Evolutionary conservation across 1,140 invertebrate species (phyloP), one percentile per base, ranked within the genome.

Genomic region (Zaprionus gabonicus): DNA sequence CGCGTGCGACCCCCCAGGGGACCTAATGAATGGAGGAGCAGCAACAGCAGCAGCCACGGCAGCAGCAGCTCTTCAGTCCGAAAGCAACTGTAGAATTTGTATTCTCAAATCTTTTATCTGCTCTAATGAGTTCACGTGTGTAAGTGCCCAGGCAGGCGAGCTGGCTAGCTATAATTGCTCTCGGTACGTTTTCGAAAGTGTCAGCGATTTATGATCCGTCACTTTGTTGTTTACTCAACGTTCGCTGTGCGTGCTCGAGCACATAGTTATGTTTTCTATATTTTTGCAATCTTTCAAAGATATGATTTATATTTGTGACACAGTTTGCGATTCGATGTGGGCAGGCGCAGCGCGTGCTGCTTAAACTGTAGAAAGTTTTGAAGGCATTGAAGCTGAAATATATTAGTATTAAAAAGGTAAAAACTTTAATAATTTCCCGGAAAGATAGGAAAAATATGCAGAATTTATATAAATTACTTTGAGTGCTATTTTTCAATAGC

Each of bases 1-100:
- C 76, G 81, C 82, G 83, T 82, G 82, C 79, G 66, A 57, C 58
- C 76, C 71, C 75, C 79, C 79, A 70, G 70, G 81, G 74, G 71
- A 49, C 36, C 78, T 84, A 84, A 84, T 84, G 82, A 84, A 78
- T 84, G 74, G 57, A 58, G 71, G 36, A 66, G 63, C 38, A 78
- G 78, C 63, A 36, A 15, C 23, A 49, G 71, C 23, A 49, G 71
- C 64, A 46, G 17, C n/a, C 38, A 55, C 4, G 5, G 1, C 10
- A 34, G 44, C 23, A 44, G 72, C 62, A 66, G 34, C 36, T 38
- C 23, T 34, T 28, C 25, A 51, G 17, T 38, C 31, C n/a, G 49
- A 57, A 63, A 70, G 66, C 72, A 70, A 75, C 72, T 63, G 72
- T 75, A 71, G 64, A 84, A 81, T 82, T 86, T 81, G 78, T 86